These are phyloP conservation scores for Agrotis puta DNA, from an alignment of 2,888 invertebrate species.

Conservation along the genomic window DNA sequence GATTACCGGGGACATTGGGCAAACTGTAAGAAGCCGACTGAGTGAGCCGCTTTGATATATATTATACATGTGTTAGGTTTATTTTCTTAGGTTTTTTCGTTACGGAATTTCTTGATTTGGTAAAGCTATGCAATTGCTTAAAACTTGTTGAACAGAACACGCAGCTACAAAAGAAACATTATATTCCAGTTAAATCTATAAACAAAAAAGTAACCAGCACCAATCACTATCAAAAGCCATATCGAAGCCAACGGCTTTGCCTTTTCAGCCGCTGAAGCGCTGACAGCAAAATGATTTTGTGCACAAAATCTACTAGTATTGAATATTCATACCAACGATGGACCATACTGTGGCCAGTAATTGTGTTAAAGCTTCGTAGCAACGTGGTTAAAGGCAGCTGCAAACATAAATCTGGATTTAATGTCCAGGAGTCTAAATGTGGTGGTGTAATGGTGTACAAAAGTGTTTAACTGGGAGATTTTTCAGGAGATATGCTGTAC, in stretches of 20 bases:
- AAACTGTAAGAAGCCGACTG: too few species aligned
- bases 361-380: conserved; percentile 73
- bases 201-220: conserved; percentile 8
- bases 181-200: neutral
- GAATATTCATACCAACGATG: conserved; percentile 77
- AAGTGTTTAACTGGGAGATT: too few species aligned
- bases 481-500: too few species aligned
- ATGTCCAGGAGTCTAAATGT: neutral
- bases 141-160: too few species aligned
- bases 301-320: conserved; percentile 71
- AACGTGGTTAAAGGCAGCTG: conserved; percentile 69
- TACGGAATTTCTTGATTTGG: too few species aligned
- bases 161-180: too few species aligned
- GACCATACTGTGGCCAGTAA: conserved; percentile 71
- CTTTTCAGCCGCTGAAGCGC: conserved; percentile 47
- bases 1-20: too few species aligned
- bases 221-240: conserved; percentile 15
- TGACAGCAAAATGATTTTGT: conserved; percentile 63
- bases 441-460: neutral
- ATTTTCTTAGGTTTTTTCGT: too few species aligned
- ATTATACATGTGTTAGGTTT: too few species aligned
- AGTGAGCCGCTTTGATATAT: too few species aligned
- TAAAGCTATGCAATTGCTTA: too few species aligned
- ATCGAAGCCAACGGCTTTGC: conserved; percentile 22
- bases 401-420: conserved; percentile 24